A percentile compares a stretch with the other conserved stretches of the same genome.
Evolutionary conservation across 2,888 invertebrate species (phyloP).

Genomic region (Mylabris sibirica): DNA sequence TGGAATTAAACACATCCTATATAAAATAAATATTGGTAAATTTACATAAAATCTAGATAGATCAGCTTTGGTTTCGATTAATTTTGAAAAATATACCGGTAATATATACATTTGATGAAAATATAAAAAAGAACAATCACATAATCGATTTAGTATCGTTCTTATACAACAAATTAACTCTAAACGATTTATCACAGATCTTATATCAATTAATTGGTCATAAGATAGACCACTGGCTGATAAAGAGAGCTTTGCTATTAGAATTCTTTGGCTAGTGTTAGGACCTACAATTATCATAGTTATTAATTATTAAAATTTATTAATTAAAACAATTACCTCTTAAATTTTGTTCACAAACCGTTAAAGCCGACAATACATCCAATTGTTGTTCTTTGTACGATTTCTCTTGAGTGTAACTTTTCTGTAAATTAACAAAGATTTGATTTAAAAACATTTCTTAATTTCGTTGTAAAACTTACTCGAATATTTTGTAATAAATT

Average conservation of each 20-base stretch:
- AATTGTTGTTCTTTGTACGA: constrained; percentile 72
- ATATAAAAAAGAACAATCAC: constrained; percentile 80
- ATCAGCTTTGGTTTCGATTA: constrained; percentile 73
- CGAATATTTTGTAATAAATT: constrained; percentile 72
- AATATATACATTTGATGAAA: constrained; percentile 80
- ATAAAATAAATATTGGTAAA: constrained; percentile 22
- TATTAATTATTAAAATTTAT: constrained; percentile 15
- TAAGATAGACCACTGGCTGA: constrained; percentile 68
- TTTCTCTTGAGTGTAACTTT: constrained; percentile 68
- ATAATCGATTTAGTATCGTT: constrained; percentile 66
- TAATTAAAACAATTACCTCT: constrained; percentile 60
- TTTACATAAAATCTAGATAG: constrained; percentile 69
- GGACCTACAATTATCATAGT: constrained; percentile 51
- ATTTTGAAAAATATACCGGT: constrained; percentile 77
- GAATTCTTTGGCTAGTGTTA: constrained; percentile 54
- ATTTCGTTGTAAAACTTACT: constrained; percentile 57
- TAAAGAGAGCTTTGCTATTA: constrained; percentile 57
- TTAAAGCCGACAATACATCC: constrained; percentile 77
- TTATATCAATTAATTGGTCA: constrained; percentile 70
- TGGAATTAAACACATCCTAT: constrained; percentile 15
- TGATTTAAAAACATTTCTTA: constrained; percentile 17
- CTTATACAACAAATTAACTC: constrained; percentile 70
- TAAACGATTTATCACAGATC: constrained; percentile 70
- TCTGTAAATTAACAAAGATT: constrained; percentile 55
- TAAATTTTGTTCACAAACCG: constrained; percentile 74